phyloP scores from a whole-genome alignment of 1,140 invertebrate species.

The Drosophila nikananu region DNA sequence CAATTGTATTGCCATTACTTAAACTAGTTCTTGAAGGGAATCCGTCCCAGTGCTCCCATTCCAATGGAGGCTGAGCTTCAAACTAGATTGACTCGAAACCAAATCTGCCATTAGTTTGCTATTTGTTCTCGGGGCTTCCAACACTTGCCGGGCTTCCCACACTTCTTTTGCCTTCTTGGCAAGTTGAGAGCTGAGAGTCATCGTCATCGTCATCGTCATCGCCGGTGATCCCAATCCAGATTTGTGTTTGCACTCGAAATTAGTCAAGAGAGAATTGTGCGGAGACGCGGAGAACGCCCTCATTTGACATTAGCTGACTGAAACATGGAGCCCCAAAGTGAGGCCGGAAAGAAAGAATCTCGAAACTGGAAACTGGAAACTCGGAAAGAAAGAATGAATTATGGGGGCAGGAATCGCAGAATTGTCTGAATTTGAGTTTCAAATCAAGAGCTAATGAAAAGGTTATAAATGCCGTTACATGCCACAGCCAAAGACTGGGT shows the following conservation, averaged over 20 bases:
- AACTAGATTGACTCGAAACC: conserved; percentile 33
- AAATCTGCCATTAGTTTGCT: conserved; percentile 38
- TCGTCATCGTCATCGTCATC: conserved; percentile 20
- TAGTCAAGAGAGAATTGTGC: conserved; percentile 49
- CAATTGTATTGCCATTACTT: conserved; percentile 6
- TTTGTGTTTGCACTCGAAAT: conserved; percentile 66
- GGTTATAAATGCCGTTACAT: conserved; percentile 76
- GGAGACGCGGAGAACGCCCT: conserved; percentile 44
- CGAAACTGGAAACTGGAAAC: no score
- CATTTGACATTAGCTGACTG: conserved; percentile 59
- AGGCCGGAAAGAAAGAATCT: conserved; percentile 2
- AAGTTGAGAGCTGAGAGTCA: conserved; percentile 28
- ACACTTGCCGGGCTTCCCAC: conserved; percentile 36
- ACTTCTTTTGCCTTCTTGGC: no score
- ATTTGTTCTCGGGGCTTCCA: conserved; percentile 26
- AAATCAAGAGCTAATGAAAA: conserved; percentile 80
- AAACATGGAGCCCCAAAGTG: conserved; percentile 51
- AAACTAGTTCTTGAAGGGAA: conserved; percentile 14
- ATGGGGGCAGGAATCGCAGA: conserved; percentile 42
- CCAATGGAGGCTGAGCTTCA: neutral
- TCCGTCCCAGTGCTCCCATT: conserved; percentile 39
- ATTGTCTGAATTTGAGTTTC: conserved; percentile 66
- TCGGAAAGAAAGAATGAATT: neutral
- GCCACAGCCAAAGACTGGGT: conserved; percentile 38
- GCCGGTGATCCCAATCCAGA: conserved; percentile 57